Conservation (phyloP, 2,888 invertebrate genomes). For the Homarus gammarus region DNA sequence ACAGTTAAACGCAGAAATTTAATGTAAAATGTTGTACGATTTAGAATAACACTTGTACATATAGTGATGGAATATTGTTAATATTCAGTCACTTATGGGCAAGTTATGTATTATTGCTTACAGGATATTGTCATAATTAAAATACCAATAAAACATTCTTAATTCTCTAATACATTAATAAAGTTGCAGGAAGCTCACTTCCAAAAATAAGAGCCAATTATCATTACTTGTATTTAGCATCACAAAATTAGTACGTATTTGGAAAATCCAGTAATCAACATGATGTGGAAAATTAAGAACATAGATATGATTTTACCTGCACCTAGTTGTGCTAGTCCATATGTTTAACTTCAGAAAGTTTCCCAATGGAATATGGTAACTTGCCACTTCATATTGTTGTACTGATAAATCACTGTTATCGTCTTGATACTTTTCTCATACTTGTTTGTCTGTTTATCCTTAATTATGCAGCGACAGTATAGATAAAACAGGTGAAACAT, state of each 20-base stretch:
- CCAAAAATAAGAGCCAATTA: too few species aligned
- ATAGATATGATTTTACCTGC: neutral
- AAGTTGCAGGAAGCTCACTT: too few species aligned
- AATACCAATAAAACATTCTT: too few species aligned
- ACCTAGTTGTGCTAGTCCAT: neutral
- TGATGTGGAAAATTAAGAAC: too few species aligned
- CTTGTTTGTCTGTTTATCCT: too few species aligned
- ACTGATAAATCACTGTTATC: neutral
- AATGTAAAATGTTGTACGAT: neutral
- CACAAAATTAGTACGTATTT: too few species aligned
- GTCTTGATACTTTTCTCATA: too few species aligned
- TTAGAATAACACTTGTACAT: neutral
- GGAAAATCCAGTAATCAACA: too few species aligned
- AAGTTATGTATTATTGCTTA: neutral
- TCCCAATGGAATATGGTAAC: constrained; percentile 15
- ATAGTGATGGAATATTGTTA: neutral
- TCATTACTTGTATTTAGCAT: too few species aligned
- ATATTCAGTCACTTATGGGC: neutral
- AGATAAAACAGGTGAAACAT: too few species aligned
- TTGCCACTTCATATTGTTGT: neutral
- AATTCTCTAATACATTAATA: too few species aligned
- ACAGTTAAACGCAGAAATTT: neutral
- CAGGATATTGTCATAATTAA: neutral
- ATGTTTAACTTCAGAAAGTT: neutral
- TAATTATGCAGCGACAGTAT: too few species aligned